Base-by-base conservation (phyloP, 2,113 vertebrate species). In the Centropus unirufus region DNA sequence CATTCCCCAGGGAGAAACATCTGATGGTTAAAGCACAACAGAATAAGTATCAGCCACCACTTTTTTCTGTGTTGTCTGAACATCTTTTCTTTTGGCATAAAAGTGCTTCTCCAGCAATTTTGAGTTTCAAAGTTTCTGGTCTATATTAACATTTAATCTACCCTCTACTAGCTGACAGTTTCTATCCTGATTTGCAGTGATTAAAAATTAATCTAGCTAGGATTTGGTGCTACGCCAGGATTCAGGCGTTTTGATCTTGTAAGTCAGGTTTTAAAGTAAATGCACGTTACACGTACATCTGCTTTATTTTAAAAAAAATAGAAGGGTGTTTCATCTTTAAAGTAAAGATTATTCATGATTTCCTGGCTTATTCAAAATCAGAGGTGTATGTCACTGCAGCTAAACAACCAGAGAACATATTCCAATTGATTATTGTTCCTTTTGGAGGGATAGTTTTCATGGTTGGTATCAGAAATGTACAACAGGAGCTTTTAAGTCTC, bases 241-340 rank as follows among this genome's bases (percentile, higher is more conserved):
- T 91, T 95, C 58, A 85, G 51, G 87, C 54, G 40, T 87, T 89
- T 89, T 82, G 77, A 66, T 93, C 54, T 87, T 94, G 24, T 64
- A 82, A 93, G 51, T 83, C 46, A 87, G 74, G 17, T 91, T 96
- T 97, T 87, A 91, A 89, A 85, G 32, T 93, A 82, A 84, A 73
- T 34, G 55, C 67, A 51, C 24, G 2, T 91, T 79, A 36, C 9
- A 23, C 44, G 6, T 49, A 44, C 15, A 23, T 42, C 67, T 86
- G 39, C 70, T 86, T 89, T 88, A 63, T 34, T 34, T 85, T 17
- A 7, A 51, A 94, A 51, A 46, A 79, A 79, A 18, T 1, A 72
- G 59, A 77, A 62, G 10, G 11, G 6, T 14, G 13, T 81, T 91
- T 87, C 1, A 4, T 52, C 64, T 83, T 57, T 55, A 30, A 54